phyloP scores from a whole-genome alignment of 2,888 invertebrate species.

The Megastigmus dorsalis region DNA sequence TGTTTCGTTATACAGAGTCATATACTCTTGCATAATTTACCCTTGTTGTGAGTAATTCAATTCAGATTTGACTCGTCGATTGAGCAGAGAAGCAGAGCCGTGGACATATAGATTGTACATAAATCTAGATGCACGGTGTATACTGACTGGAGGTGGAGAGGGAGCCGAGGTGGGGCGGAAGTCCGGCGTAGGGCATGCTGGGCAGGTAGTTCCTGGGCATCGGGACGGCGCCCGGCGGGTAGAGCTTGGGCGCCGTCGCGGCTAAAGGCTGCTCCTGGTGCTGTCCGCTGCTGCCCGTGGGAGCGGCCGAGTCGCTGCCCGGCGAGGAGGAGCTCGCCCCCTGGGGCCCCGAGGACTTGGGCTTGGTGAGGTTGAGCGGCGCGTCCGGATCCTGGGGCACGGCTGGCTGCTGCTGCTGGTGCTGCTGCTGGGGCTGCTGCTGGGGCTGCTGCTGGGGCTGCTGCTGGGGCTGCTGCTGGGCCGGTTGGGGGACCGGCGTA shows the following conservation, averaged over 20 bases:
- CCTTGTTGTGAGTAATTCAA: too few relatives aligned
- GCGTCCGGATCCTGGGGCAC: conserved; percentile 78
- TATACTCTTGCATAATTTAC: too few relatives aligned
- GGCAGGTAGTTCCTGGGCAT: conserved; percentile 79
- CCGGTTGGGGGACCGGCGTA: conserved; percentile 71
- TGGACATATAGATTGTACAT: too few relatives aligned
- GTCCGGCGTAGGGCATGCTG: conserved; percentile 76
- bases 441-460: conserved; percentile 75
- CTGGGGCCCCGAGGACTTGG: conserved; percentile 79
- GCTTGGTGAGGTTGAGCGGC: conserved; percentile 92
- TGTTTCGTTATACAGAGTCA: too few relatives aligned
- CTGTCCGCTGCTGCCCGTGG: conserved; percentile 51
- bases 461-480: conserved; percentile 79
- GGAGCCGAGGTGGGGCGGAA: conserved; percentile 78
- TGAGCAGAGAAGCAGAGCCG: too few relatives aligned
- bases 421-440: conserved; percentile 77
- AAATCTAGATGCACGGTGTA: too few relatives aligned
- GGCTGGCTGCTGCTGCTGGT: too few relatives aligned
- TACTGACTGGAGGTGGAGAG: conserved; percentile 73
- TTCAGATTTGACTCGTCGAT: too few relatives aligned
- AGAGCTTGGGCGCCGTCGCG: conserved; percentile 77
- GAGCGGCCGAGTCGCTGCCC: conserved; percentile 73
- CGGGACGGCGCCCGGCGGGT: conserved; percentile 78
- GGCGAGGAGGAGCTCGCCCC: conserved; percentile 73
- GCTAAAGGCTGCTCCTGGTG: conserved; percentile 77